These are phyloP conservation scores for Dendrolimus kikuchii DNA, from an alignment of 1,140 invertebrate species.

Conservation along the genomic window DNA sequence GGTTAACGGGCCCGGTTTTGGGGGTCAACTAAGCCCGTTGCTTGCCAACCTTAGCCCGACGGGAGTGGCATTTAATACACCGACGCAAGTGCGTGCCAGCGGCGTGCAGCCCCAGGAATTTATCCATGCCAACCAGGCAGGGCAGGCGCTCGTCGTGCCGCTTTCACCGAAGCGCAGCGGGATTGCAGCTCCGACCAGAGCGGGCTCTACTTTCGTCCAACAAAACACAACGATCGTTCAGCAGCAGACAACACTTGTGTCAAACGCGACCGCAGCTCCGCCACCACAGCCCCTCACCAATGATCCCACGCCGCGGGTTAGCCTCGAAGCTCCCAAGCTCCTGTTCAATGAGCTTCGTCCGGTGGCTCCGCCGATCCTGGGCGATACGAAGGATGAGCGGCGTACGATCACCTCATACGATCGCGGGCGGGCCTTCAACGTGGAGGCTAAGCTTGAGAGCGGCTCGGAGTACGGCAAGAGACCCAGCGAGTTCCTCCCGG, in stretches of 20 bases:
- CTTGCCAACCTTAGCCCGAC: constrained; percentile 82
- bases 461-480: constrained; percentile 23
- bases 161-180: constrained; percentile 78
- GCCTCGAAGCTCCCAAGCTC: not conserved
- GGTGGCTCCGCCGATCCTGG: constrained; percentile 1
- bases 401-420: not conserved
- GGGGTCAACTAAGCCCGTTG: constrained; percentile 85
- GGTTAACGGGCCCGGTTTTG: constrained; percentile 81
- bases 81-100: constrained; percentile 72
- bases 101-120: constrained; percentile 79
- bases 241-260: constrained; percentile 78
- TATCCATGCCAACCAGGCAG: constrained; percentile 80
- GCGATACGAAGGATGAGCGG: constrained; percentile 15
- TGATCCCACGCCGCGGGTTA: not conserved
- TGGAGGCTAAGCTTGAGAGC: constrained; percentile 6
- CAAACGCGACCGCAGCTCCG: constrained; percentile 76
- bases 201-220: constrained; percentile 82
- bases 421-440: constrained; percentile 7
- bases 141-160: constrained; percentile 84
- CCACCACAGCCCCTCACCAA: not conserved
- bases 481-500: constrained; percentile 26
- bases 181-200: constrained; percentile 74
- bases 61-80: constrained; percentile 78
- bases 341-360: no score
- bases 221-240: constrained; percentile 80